Evolutionary conservation across 2,888 invertebrate genomes (phyloP), one percentile per base, ranked within the genome.

Genomic region (Aphodius sticticus): DNA sequence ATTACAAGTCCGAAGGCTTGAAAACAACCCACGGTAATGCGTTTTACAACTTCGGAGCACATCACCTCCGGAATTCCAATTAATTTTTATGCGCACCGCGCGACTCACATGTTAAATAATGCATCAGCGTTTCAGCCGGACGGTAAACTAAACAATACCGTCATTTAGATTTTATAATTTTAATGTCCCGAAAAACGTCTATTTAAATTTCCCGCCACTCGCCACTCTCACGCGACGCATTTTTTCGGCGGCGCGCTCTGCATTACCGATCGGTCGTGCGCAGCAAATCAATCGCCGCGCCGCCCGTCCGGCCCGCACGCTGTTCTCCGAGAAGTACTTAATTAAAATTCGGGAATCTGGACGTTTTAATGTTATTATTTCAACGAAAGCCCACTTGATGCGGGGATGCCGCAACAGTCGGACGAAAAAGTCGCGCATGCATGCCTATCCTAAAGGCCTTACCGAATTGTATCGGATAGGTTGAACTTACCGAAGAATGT

Each of bases 341-440:
- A 84, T 84, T 84, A 84, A 83, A 83, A 84, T 84, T 84, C 84
- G 84, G 83, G 84, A 84, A 84, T 84, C 80, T 79, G 77, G 75
- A 80, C 76, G 79, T 80, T 79, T 82, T 81, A 82, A 83, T 82
- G 82, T 82, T 82, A 82, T 83, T 81, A 83, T 83, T 83, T 83
- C 83, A 81, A 71, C 81, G 83, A 83, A 83, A 74, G 53, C 53
- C 53, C 12, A 53, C 53, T 53, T 53, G 53, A 53, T 7, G 53
- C 12, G 9, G 53, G 53, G 53, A 53, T 53, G 53, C 53, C 53
- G 7, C 53, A 5, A 53, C 26, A 2, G 26, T 1, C 3, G 3
- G 53, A 53, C 53, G 53, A 53, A 53, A 53, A 53, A 53, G 1
- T 53, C 53, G 7, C 12, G 53, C 53, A 1, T 53, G 53, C 53